These are phyloP conservation scores for Plotosus lineatus DNA, from an alignment of 2,113 vertebrate species.

Conservation along the genomic window DNA sequence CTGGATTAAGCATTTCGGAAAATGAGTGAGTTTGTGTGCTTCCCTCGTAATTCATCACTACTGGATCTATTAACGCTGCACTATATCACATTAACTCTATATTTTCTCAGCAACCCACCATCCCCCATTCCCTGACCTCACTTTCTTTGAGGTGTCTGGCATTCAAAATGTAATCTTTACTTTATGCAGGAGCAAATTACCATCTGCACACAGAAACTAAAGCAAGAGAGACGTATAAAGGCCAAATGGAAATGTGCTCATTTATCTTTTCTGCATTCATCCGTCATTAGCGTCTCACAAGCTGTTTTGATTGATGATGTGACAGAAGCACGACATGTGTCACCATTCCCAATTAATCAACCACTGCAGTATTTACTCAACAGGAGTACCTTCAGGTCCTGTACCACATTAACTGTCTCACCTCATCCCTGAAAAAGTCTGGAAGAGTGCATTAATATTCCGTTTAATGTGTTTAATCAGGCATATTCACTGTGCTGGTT, in stretches of 20 bases:
- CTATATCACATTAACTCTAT: background rate
- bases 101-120: background rate
- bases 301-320: constrained; percentile 48
- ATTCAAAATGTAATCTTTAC: background rate
- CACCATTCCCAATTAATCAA: constrained; percentile 49
- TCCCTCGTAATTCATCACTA: no score
- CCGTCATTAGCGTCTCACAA: constrained; percentile 41
- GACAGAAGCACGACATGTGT: constrained; percentile 42
- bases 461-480: constrained; percentile 23
- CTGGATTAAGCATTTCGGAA: no score
- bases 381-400: constrained; percentile 21
- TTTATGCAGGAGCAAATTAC: constrained; percentile 14
- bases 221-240: constrained; percentile 35
- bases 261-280: constrained; percentile 48
- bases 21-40: no score
- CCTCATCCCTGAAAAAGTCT: background rate
- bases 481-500: constrained; percentile 10
- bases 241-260: constrained; percentile 37
- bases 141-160: background rate
- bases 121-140: background rate
- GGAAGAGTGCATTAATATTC: constrained; percentile 29
- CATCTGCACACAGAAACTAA: constrained; percentile 21
- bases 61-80: no score
- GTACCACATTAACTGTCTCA: constrained; percentile 16
- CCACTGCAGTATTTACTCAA: constrained; percentile 40